These are phyloP conservation scores for Odocoileus hemionus DNA, from an alignment of 2,113 vertebrate species.

Conservation along the genomic window DNA sequence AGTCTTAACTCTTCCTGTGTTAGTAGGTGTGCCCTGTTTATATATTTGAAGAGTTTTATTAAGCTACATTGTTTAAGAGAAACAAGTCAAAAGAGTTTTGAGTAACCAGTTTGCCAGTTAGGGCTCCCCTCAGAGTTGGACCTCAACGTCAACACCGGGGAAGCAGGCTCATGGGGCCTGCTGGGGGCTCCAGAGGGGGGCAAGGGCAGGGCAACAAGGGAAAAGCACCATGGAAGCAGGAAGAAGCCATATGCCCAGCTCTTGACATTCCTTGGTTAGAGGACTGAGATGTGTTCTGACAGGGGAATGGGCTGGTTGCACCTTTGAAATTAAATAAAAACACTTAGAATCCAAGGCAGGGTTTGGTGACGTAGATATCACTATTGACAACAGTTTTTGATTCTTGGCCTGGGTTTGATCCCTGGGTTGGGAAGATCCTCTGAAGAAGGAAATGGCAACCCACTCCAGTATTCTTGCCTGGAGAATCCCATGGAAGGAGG, in stretches of 20 bases:
- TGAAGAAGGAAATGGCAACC: too few species aligned
- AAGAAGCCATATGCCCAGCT: not conserved
- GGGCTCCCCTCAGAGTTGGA: not conserved
- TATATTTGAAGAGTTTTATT: slow-evolving; percentile 33
- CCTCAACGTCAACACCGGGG: not conserved
- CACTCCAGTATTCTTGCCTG: too few species aligned
- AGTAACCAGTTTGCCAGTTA: slow-evolving; percentile 7
- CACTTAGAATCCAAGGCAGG: not conserved
- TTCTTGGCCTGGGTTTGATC: not conserved
- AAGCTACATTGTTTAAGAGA: slow-evolving; percentile 34
- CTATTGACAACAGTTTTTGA: not conserved
- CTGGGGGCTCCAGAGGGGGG: not conserved
- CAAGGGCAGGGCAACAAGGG: not conserved
- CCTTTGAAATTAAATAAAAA: not conserved
- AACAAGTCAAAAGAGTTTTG: slow-evolving; percentile 19
- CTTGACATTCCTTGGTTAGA: not conserved
- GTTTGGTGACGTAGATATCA: not conserved
- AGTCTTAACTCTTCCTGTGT: not conserved
- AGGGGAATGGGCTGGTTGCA: not conserved
- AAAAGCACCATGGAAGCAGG: not conserved
- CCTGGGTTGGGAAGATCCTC: too few species aligned
- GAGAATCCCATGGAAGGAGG: too few species aligned
- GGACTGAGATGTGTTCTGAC: not conserved
- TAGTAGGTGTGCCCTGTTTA: slow-evolving; percentile 1
- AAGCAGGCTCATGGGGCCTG: not conserved